Conservation (phyloP, 2,797 vertebrate genomes). For the Melanogrammus aeglefinus region DNA sequence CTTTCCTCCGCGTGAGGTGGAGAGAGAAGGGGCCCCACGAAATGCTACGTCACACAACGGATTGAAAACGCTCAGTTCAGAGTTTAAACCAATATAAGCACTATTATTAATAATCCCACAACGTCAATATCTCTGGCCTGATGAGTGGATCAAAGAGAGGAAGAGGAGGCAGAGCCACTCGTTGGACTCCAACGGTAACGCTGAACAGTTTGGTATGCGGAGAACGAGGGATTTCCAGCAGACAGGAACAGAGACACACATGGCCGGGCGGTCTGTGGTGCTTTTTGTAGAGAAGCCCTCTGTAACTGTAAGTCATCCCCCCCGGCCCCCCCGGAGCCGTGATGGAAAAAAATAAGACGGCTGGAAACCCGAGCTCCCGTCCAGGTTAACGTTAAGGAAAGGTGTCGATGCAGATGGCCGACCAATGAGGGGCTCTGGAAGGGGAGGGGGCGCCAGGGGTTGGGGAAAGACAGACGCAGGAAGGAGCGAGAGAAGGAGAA, state of each 20-base stretch:
- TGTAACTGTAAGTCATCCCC: background rate
- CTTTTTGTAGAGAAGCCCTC: slow-evolving; percentile 24
- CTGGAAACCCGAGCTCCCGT: background rate
- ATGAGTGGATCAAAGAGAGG: slow-evolving; percentile 29
- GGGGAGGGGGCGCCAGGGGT: slow-evolving; percentile 19
- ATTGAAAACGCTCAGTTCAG: background rate
- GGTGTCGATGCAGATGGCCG: background rate
- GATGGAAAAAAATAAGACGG: background rate
- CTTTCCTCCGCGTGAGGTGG: slow-evolving; percentile 18
- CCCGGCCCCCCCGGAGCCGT: background rate
- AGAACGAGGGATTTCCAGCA: slow-evolving; percentile 38
- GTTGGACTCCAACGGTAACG: slow-evolving; percentile 27
- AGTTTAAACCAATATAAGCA: background rate
- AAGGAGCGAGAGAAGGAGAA: slow-evolving; percentile 7
- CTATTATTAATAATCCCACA: background rate
- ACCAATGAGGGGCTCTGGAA: slow-evolving; percentile 12
- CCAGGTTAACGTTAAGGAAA: background rate
- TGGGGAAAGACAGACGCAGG: slow-evolving; percentile 19
- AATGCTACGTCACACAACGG: slow-evolving; percentile 6
- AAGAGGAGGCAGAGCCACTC: slow-evolving; percentile 19
- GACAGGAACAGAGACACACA: slow-evolving; percentile 36
- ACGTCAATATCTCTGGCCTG: slow-evolving; percentile 8
- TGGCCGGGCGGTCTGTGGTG: slow-evolving; percentile 25
- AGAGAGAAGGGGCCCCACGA: slow-evolving; percentile 14
- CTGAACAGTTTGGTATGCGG: slow-evolving; percentile 10